Conservation (phyloP, 1,140 invertebrate species). For the Glossosoma conforme region DNA sequence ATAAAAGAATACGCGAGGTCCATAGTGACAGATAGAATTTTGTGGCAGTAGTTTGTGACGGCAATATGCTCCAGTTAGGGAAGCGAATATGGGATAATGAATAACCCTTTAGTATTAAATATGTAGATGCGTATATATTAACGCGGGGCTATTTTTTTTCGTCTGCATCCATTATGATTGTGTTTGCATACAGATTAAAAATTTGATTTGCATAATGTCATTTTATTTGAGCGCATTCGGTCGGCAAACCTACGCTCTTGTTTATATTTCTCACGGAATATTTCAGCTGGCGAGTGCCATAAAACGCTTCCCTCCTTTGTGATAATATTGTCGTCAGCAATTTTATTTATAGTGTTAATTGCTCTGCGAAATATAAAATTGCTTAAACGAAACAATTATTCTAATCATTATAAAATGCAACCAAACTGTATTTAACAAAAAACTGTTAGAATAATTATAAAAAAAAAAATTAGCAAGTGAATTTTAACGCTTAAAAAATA, state of each 20-base stretch:
- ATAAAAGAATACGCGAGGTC: too few relatives aligned
- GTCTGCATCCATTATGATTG: conserved; percentile 2
- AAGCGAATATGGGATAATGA: too few relatives aligned
- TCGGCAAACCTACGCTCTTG: conserved; percentile 8
- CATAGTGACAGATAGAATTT: too few relatives aligned
- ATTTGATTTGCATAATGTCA: conserved; percentile 18
- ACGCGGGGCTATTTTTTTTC: not conserved
- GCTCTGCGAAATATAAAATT: conserved; percentile 1
- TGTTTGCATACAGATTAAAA: conserved; percentile 18
- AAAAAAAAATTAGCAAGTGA: too few relatives aligned
- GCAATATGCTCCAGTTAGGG: too few relatives aligned
- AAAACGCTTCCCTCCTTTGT: conserved; percentile 9
- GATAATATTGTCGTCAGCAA: too few relatives aligned
- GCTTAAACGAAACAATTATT: conserved; percentile 8
- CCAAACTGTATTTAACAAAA: conserved; percentile 9
- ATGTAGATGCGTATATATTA: not conserved
- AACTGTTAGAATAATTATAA: conserved; percentile 9
- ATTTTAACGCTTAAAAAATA: too few relatives aligned
- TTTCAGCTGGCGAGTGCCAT: conserved; percentile 7
- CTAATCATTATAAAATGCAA: conserved; percentile 9
- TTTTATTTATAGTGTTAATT: conserved; percentile 12
- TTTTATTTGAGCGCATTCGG: conserved; percentile 12
- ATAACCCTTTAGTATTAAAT: not conserved
- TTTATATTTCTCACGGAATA: conserved; percentile 8
- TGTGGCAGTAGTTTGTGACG: too few relatives aligned